phyloP scores from a whole-genome alignment of 2,888 invertebrate genomes.

The Plagiodera versicolora region DNA sequence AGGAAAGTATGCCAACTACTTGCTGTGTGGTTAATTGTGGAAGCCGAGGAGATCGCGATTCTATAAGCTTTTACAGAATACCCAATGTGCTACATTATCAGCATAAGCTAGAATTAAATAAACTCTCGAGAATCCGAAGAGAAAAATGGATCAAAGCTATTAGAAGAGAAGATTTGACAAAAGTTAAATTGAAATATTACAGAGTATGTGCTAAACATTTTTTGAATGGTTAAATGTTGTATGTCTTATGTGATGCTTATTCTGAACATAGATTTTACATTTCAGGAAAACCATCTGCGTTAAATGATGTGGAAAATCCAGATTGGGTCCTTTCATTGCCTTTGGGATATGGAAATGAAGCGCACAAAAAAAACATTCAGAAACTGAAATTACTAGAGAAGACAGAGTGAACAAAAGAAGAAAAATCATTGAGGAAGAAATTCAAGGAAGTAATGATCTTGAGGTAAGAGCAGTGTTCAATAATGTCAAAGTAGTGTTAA shows the following conservation, averaged over 20 bases:
- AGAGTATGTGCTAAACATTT: background rate
- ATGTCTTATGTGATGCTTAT: background rate
- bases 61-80: background rate
- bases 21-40: conserved; percentile 9
- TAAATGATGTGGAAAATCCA: too few relatives aligned
- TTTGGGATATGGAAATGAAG: too few relatives aligned
- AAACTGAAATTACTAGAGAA: too few relatives aligned
- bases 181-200: background rate
- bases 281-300: conserved; percentile 2
- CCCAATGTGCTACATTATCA: conserved; percentile 7
- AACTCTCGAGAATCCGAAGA: background rate
- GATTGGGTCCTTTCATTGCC: too few relatives aligned
- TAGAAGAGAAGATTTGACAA: background rate
- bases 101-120: background rate
- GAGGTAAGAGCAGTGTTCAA: too few relatives aligned
- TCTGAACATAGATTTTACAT: background rate
- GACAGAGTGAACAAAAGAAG: too few relatives aligned
- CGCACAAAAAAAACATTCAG: too few relatives aligned
- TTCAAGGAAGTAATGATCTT: too few relatives aligned
- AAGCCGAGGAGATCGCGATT: conserved; percentile 4
- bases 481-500: too few relatives aligned
- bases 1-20: background rate
- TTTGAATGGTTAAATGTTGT: background rate
- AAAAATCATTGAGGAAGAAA: too few relatives aligned
- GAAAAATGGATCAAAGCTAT: background rate